Evolutionary conservation across 1,140 invertebrate species (phyloP).

Genomic region (Apis cerana): DNA sequence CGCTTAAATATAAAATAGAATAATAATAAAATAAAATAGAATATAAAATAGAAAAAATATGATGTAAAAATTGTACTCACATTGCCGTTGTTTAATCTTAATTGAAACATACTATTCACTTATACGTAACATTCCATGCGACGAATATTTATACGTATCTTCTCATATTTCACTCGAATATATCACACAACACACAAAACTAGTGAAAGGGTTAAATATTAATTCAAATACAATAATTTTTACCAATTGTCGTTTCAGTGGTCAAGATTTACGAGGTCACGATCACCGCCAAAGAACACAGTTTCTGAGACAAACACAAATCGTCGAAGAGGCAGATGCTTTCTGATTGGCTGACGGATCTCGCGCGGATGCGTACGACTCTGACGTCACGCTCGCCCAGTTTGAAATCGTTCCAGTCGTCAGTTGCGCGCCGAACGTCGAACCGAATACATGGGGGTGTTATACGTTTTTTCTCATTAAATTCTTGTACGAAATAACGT

Average conservation of each 20-base stretch:
- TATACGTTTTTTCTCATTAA: neutral
- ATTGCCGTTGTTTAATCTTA: too few relatives aligned
- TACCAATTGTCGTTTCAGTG: neutral
- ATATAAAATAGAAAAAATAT: too few relatives aligned
- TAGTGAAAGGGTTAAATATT: constrained; percentile 9
- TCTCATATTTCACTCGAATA: too few relatives aligned
- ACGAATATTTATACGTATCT: neutral
- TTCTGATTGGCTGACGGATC: constrained; percentile 29
- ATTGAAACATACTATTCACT: too few relatives aligned
- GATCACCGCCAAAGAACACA: constrained; percentile 21
- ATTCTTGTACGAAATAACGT: neutral
- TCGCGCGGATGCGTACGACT: constrained; percentile 40
- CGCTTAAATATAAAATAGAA: too few relatives aligned
- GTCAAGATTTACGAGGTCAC: constrained; percentile 44
- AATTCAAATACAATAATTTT: neutral
- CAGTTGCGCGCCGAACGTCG: constrained; percentile 73
- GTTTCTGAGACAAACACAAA: constrained; percentile 9
- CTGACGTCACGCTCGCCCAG: constrained; percentile 70
- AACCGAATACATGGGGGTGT: constrained; percentile 37
- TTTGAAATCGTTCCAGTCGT: constrained; percentile 65
- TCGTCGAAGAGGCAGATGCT: neutral
- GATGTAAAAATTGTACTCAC: too few relatives aligned
- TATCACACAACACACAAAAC: neutral
- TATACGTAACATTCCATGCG: too few relatives aligned
- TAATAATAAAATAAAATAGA: too few relatives aligned